Conservation (phyloP, 2,888 invertebrate species). For the Perithous albicinctus region DNA sequence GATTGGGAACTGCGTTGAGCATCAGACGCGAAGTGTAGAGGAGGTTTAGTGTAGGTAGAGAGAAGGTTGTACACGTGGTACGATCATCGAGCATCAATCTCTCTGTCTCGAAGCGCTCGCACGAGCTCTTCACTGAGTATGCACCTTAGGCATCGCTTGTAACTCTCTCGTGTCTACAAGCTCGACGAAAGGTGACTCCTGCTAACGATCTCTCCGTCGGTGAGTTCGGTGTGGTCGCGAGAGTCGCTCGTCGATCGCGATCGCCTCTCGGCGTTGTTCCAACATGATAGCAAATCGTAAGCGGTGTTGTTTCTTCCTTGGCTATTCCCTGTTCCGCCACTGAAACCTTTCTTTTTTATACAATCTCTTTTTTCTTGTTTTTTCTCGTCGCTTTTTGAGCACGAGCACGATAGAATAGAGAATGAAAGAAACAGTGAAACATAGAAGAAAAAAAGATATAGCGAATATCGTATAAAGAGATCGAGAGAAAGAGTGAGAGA, state of each 20-base stretch:
- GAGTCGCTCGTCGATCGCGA: constrained; percentile 14
- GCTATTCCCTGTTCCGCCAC: constrained; percentile 16
- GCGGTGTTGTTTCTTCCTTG: constrained; percentile 16
- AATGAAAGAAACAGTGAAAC: constrained; percentile 7
- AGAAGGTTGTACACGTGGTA: constrained; percentile 15
- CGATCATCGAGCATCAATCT: constrained; percentile 48
- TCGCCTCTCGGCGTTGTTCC: constrained; percentile 10
- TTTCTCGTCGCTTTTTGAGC: neutral
- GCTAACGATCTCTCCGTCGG: constrained; percentile 19
- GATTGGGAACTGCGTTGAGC: constrained; percentile 3
- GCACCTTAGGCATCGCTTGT: constrained; percentile 35
- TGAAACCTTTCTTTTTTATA: neutral
- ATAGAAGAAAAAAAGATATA: constrained; percentile 39
- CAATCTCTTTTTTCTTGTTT: neutral
- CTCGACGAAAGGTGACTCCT: constrained; percentile 21
- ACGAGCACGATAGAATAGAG: constrained; percentile 20
- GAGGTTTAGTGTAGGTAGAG: neutral
- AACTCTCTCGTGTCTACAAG: constrained; percentile 47
- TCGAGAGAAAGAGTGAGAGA: too few species aligned
- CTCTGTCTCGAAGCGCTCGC: neutral
- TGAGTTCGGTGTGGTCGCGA: constrained; percentile 5
- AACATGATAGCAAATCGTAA: constrained; percentile 33
- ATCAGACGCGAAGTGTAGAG: neutral
- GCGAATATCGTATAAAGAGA: constrained; percentile 27
- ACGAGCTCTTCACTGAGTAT: constrained; percentile 23